phyloP scores from a whole-genome alignment of 1,140 invertebrate species.

The Stenopsyche tienmushanensis region DNA sequence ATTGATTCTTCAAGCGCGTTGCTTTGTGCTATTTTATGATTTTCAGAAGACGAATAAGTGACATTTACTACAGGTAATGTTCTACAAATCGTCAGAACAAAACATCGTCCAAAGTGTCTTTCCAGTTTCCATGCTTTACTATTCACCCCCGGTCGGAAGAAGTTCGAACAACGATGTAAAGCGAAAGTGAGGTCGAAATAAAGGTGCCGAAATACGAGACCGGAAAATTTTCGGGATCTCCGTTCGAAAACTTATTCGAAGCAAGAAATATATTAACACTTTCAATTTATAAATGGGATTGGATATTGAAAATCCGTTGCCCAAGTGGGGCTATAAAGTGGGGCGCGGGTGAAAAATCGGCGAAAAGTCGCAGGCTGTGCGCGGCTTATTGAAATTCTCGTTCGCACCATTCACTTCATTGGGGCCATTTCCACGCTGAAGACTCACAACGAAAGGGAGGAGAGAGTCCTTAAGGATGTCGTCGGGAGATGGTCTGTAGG shows the following conservation, averaged over 20 bases:
- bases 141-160: slow-evolving; percentile 11
- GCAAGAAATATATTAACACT: slow-evolving; percentile 28
- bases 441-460: slow-evolving; percentile 1
- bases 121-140: no score
- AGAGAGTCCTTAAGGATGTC: slow-evolving; percentile 15
- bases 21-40: no score
- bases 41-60: no score
- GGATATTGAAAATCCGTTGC: slow-evolving; percentile 28
- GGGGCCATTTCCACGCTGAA: slow-evolving; percentile 29
- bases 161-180: not conserved
- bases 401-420: slow-evolving; percentile 35
- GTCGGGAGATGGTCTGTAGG: not conserved
- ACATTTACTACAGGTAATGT: no score
- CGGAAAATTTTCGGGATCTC: no score
- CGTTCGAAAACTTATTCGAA: no score
- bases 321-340: slow-evolving; percentile 7
- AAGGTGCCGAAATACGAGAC: no score
- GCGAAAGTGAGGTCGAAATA: not conserved
- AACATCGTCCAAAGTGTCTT: no score
- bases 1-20: no score
- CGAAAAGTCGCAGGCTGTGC: slow-evolving; percentile 13
- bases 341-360: slow-evolving; percentile 28
- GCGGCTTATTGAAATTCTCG: slow-evolving; percentile 38
- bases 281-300: slow-evolving; percentile 31
- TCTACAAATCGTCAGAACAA: no score